Evolutionary conservation across 2,113 vertebrate species (phyloP), one percentile per base, ranked within the genome.

Genomic region (Thunnus thynnus): DNA sequence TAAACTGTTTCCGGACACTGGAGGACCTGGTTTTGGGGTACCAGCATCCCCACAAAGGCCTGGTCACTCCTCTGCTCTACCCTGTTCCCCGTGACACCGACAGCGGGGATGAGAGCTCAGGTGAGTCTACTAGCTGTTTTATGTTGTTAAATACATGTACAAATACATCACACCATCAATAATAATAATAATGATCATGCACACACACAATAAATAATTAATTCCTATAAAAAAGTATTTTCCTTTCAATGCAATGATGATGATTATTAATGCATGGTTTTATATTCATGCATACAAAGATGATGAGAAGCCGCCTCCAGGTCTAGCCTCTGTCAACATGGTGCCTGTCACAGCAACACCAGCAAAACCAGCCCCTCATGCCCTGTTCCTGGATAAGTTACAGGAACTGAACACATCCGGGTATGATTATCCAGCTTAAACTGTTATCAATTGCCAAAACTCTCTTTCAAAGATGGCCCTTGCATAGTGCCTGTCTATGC

Each of bases 21-120:
- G 89, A 90, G 1, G 96, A 97, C 64, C 92, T 98, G 81, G 95
- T 98, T 50, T 50, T 91, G 0, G 95, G 95, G 56, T 97, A 98
- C 88, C 95, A 96, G 89, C 93, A 97, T 54, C 96, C 96, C n/a
- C 94, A 96, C 91, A 97, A 96, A 16, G 97, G 97, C 70, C 88
- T 98, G 84, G 96, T 96, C 67, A 94, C 91, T 0, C 92, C 96
- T 0, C 92, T 98, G 78, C 94, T 95, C 47, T 96, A 95, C 74
- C 93, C 96, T 8, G 96, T 96, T 77, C 89, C 77, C 32, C 87
- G 88, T 2, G 92, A 94, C 0, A 61, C 83, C 2, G 94, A 94
- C 50, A 65, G 56, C 0, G 94, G 88, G 0, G 92, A 95, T 0
- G 96, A 96, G 76, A 96, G 95, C 89, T 96, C 94, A 70, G 96